phyloP scores from a whole-genome alignment of 2,797 vertebrate species.

The Coregonus suidteri region DNA sequence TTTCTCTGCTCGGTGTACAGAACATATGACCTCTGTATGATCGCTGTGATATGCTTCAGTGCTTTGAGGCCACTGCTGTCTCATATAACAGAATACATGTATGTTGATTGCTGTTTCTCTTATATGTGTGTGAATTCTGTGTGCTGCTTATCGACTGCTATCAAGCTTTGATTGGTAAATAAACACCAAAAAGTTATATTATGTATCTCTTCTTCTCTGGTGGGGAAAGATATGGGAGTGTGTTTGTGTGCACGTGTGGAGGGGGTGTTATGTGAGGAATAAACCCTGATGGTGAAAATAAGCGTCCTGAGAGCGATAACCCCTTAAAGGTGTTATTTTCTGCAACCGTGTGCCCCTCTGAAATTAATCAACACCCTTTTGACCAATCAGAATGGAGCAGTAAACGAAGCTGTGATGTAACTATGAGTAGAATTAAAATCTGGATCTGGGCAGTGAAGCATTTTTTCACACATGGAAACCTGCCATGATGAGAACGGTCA shows the following conservation, averaged over 20 bases:
- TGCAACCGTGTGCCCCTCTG: too few species aligned
- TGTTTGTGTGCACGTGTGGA: background rate
- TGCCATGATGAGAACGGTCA: background rate
- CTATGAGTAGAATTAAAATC: too few species aligned
- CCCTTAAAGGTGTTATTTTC: too few species aligned
- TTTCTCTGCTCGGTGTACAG: slow-evolving; percentile 47
- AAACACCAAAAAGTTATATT: background rate
- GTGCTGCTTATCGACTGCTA: slow-evolving; percentile 3
- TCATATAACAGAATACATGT: slow-evolving; percentile 6
- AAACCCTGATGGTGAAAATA: too few species aligned
- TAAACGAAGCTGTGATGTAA: too few species aligned
- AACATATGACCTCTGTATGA: background rate
- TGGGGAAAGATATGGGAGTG: background rate
- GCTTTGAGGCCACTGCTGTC: slow-evolving; percentile 19
- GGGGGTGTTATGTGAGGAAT: too few species aligned
- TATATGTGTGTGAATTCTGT: background rate
- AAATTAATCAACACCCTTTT: too few species aligned
- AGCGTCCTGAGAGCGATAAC: too few species aligned
- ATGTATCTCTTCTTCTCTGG: too few species aligned
- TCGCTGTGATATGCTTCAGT: slow-evolving; percentile 22
- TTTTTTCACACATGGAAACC: background rate
- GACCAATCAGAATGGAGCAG: too few species aligned
- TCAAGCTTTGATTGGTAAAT: background rate
- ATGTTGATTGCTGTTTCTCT: slow-evolving; percentile 3
- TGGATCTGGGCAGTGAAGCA: background rate